Percentiles rank a stretch among this genome's conserved stretches.
Conservation (phyloP, 2,113 vertebrate genomes). For the Antigone vipio region DNA sequence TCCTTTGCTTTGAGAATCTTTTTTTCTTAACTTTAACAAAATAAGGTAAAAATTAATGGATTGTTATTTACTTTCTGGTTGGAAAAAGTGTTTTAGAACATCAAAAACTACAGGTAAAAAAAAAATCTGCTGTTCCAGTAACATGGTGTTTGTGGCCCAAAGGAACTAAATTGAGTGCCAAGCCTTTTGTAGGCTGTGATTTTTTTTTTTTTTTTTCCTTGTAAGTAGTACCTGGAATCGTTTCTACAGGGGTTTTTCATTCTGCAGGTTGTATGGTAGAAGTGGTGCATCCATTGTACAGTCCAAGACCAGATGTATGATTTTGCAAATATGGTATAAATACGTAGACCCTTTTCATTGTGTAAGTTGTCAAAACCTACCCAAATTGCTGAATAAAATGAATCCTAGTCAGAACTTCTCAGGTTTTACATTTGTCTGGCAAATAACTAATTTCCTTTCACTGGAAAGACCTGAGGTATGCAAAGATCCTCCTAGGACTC, state of each 20-base stretch:
- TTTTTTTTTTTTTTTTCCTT: neutral
- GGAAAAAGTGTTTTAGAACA: neutral
- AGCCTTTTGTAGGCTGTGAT: neutral
- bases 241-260: neutral
- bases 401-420: neutral
- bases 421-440: neutral
- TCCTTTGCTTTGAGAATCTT: neutral
- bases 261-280: neutral
- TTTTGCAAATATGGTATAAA: neutral
- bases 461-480: neutral
- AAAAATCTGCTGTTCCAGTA: neutral
- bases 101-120: neutral
- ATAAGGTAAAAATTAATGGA: neutral
- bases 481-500: neutral
- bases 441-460: neutral
- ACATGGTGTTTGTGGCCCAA: neutral
- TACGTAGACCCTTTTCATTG: neutral
- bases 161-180: neutral
- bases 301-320: neutral
- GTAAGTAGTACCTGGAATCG: neutral
- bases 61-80: neutral
- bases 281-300: neutral
- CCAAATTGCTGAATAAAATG: neutral
- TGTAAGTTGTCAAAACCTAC: neutral
- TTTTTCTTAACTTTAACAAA: neutral